phyloP scores from a whole-genome alignment of 1,140 invertebrate genomes.

The Armadillidium nasatum region DNA sequence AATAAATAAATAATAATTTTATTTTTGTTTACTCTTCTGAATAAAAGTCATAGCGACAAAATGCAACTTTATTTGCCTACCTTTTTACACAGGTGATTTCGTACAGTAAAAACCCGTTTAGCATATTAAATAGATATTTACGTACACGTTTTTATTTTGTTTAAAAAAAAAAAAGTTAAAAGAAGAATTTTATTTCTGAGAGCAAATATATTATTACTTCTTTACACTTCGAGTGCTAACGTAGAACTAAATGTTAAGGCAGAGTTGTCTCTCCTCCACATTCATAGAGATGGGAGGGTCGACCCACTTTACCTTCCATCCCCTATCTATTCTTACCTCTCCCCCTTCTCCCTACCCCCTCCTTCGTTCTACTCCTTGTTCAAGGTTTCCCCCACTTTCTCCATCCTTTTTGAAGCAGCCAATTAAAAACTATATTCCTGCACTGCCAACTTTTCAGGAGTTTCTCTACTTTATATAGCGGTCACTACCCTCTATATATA shows the following conservation, averaged over 20 bases:
- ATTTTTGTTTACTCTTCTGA: neutral
- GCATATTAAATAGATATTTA: neutral
- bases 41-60: neutral
- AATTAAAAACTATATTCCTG: neutral
- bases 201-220: neutral
- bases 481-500: neutral
- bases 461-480: neutral
- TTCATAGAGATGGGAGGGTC: neutral
- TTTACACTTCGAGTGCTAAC: neutral
- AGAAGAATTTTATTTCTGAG: neutral
- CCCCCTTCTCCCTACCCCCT: neutral
- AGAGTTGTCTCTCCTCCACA: neutral
- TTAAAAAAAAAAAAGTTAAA: neutral
- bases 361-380: no score
- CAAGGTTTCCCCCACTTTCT: neutral
- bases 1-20: neutral
- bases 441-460: neutral
- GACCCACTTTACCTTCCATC: conserved; percentile 8
- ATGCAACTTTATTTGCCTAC: neutral
- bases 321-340: neutral
- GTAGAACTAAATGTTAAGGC: neutral
- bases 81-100: neutral
- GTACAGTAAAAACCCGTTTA: neutral
- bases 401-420: neutral
- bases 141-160: neutral